Evolutionary conservation across 37 sponge, comb jelly and placozoan species (phyloP).

Genomic region (Aphrocallistes beatrix): DNA sequence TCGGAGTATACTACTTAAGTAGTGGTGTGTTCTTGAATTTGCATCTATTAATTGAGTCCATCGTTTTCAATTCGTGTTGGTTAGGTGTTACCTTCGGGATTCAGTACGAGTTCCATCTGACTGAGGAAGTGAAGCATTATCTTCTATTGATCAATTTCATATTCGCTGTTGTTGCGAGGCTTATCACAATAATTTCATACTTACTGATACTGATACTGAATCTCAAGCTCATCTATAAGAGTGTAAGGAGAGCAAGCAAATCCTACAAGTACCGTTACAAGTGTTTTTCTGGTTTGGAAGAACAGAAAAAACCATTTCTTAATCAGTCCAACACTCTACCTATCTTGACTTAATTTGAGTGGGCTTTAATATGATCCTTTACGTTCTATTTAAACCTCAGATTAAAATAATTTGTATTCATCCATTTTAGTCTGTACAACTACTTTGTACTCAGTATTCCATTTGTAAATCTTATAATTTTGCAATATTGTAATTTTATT

Average conservation of each 20-base stretch:
- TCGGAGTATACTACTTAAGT: not conserved
- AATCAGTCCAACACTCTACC: too few relatives aligned
- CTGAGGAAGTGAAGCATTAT: not conserved
- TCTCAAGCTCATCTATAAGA: not conserved
- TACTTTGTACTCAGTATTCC: too few relatives aligned
- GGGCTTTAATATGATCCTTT: too few relatives aligned
- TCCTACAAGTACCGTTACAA: not conserved
- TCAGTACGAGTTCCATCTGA: not conserved
- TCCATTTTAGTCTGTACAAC: too few relatives aligned
- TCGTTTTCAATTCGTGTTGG: slow-evolving; percentile 13
- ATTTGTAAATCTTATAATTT: too few relatives aligned
- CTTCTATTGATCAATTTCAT: not conserved
- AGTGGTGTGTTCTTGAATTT: not conserved
- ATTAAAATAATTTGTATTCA: too few relatives aligned
- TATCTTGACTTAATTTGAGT: too few relatives aligned
- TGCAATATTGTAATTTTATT: too few relatives aligned
- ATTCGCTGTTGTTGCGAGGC: not conserved
- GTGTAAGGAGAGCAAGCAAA: not conserved
- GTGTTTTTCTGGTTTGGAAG: not conserved
- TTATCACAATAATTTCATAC: not conserved
- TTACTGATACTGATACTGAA: not conserved
- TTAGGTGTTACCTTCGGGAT: not conserved
- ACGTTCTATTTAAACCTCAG: too few relatives aligned
- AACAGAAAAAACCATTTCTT: too few relatives aligned
- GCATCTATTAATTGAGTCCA: not conserved